phyloP scores from a whole-genome alignment of 2,113 vertebrate genomes.

The Corythoichthys haematopterus region DNA sequence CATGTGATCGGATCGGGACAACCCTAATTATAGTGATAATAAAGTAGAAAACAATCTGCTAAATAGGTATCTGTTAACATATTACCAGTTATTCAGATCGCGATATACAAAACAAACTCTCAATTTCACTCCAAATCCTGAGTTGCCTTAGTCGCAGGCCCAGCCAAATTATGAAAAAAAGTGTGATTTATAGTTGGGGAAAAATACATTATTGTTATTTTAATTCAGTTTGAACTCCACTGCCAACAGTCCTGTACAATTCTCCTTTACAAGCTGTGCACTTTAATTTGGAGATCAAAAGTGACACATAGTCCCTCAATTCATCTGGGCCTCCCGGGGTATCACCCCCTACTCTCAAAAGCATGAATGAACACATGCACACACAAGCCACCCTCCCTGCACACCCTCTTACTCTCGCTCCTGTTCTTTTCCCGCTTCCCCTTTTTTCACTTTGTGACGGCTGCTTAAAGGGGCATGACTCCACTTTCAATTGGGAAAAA shows the following conservation, averaged over 20 bases:
- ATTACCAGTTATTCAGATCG: too few species aligned
- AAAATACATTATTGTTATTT: too few species aligned
- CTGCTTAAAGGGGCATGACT: constrained; percentile 83
- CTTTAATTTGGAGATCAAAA: constrained; percentile 71
- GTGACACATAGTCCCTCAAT: constrained; percentile 53
- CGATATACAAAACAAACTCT: too few species aligned
- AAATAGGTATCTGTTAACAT: too few species aligned
- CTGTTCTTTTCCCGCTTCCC: constrained; percentile 58
- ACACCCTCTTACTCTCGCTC: constrained; percentile 40
- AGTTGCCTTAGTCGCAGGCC: too few species aligned
- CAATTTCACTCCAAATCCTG: too few species aligned
- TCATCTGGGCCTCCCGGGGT: constrained; percentile 57
- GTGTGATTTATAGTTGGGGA: too few species aligned
- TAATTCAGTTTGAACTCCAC: constrained; percentile 17
- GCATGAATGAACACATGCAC: constrained; percentile 62
- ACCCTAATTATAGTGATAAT: too few species aligned
- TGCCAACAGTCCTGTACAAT: constrained; percentile 32
- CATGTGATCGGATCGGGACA: too few species aligned
- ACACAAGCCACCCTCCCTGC: constrained; percentile 39
- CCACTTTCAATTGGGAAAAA: constrained; percentile 79
- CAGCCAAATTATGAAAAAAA: background rate
- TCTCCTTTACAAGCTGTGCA: constrained; percentile 20
- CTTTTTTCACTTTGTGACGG: constrained; percentile 70
- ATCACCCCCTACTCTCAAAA: constrained; percentile 45
- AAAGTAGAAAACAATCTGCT: too few species aligned